A percentile compares a stretch with the other conserved stretches of the same genome.
Evolutionary conservation across 2,888 invertebrate genomes (phyloP).

Genomic region (Phoenoteleia sp.): DNA sequence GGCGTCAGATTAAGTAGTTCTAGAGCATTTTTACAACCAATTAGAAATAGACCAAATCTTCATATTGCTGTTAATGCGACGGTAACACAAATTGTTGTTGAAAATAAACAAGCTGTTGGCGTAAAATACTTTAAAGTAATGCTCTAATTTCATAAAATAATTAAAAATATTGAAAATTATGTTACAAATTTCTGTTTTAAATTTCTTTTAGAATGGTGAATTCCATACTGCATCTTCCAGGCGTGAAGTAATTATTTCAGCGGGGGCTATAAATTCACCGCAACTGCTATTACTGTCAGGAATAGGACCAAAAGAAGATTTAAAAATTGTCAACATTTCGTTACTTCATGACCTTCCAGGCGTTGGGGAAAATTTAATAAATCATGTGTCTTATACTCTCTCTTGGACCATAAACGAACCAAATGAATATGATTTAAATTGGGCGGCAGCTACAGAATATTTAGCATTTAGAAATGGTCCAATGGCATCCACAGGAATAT

Average conservation of each 20-base stretch:
- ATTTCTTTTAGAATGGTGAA: conserved; percentile 79
- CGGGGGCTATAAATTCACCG: no score
- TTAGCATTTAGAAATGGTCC: conserved; percentile 89
- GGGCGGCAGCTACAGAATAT: conserved; percentile 89
- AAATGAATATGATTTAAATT: conserved; percentile 88
- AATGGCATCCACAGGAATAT: conserved; percentile 89
- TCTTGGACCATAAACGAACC: conserved; percentile 88
- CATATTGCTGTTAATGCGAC: conserved; percentile 89
- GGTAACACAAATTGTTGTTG: conserved; percentile 88
- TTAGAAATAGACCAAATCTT: conserved; percentile 88
- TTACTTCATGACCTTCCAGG: conserved; percentile 90
- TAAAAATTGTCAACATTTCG: conserved; percentile 88
- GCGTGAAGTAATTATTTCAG: conserved; percentile 88
- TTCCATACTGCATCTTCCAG: conserved; percentile 76
- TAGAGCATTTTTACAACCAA: conserved; percentile 89
- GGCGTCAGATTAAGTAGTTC: conserved; percentile 90
- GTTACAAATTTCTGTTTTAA: no score
- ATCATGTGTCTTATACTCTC: conserved; percentile 90
- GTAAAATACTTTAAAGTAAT: conserved; percentile 88
- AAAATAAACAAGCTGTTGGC: conserved; percentile 87
- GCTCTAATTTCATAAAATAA: no score
- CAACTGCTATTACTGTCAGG: conserved; percentile 90
- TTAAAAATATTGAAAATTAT: no score
- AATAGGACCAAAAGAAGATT: conserved; percentile 89
- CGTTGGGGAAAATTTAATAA: conserved; percentile 91